Percentiles rank a stretch among this genome's conserved stretches.
Evolutionary conservation across 2,113 vertebrate genomes (phyloP).

Genomic region (Himantopus leucocephalus): DNA sequence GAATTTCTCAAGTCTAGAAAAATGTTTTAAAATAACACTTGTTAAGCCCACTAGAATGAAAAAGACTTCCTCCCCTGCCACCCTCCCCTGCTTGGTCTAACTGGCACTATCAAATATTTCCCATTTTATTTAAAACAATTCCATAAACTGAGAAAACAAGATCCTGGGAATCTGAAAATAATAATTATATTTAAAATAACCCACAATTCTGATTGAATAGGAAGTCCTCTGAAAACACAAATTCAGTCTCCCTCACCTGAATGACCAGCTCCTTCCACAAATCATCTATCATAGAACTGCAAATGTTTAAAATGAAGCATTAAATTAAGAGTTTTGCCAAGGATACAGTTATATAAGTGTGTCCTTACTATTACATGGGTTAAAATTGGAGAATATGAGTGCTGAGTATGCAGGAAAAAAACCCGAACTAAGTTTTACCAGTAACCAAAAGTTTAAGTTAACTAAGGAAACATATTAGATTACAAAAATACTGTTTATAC

Average conservation of each 20-base stretch:
- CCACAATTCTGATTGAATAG: neutral
- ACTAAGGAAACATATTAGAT: neutral
- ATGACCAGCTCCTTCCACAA: neutral
- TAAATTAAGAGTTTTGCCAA: neutral
- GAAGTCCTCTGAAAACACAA: neutral
- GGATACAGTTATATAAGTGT: neutral
- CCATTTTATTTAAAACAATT: neutral
- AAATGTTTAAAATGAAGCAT: neutral
- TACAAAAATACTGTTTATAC: neutral
- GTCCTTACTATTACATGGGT: neutral
- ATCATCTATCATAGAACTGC: neutral
- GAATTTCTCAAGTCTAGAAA: neutral
- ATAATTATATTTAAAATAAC: neutral
- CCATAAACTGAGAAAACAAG: neutral
- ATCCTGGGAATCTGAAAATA: neutral
- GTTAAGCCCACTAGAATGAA: neutral
- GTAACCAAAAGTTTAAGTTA: neutral
- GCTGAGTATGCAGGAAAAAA: neutral
- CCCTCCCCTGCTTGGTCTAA: neutral
- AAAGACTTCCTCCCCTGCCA: neutral
- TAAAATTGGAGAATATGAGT: neutral
- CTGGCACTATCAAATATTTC: neutral
- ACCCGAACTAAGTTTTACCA: neutral
- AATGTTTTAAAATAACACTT: neutral
- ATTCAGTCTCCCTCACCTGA: neutral